These are phyloP conservation scores for Agrypnia vestita DNA, from an alignment of 1,140 invertebrate genomes.

Conservation along the genomic window DNA sequence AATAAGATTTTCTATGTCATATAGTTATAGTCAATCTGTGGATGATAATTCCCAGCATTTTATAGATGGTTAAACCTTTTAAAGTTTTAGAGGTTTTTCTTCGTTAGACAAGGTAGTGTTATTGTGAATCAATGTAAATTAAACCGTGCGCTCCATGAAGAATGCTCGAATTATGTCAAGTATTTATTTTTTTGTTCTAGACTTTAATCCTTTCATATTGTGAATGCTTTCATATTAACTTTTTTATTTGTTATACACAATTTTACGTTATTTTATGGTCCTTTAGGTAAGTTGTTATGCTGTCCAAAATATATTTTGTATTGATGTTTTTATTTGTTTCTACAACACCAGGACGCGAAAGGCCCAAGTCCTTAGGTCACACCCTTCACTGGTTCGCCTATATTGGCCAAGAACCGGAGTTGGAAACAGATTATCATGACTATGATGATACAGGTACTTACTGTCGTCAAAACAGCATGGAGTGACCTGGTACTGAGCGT, in stretches of 20 bases:
- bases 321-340: slow-evolving; percentile 26
- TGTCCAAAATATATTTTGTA: not conserved
- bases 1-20: no score
- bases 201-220: no score
- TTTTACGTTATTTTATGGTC: not conserved
- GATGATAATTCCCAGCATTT: no score
- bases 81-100: no score
- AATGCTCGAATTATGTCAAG: no score
- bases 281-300: not conserved
- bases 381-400: slow-evolving; percentile 62
- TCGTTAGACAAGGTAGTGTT: no score
- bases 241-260: not conserved
- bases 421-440: slow-evolving; percentile 53
- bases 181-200: no score
- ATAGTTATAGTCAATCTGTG: no score
- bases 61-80: no score
- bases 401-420: slow-evolving; percentile 58
- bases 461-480: slow-evolving; percentile 7
- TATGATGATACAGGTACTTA: slow-evolving; percentile 40
- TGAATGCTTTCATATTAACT: no score
- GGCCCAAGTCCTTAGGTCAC: slow-evolving; percentile 58
- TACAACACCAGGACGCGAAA: slow-evolving; percentile 52
- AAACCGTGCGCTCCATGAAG: no score
- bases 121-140: no score
- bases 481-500: not conserved